Evolutionary conservation across 2,888 invertebrate species (phyloP).

Genomic region (Amphimallon solstitiale): DNA sequence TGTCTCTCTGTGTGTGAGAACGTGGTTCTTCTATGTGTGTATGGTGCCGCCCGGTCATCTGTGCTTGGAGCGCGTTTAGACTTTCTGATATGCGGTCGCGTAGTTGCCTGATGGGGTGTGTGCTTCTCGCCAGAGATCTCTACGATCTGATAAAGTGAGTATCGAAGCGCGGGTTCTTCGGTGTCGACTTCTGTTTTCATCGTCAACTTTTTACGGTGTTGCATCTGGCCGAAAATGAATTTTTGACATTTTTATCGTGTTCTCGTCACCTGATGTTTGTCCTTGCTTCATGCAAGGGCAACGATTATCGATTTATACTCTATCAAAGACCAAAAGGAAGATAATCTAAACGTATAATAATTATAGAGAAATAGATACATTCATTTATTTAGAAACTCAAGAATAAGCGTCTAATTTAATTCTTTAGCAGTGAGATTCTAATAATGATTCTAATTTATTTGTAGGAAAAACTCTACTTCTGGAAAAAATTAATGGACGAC

Average conservation of each 20-base stretch:
- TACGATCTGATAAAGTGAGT: conserved; percentile 7
- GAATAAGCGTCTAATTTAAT: too few species aligned
- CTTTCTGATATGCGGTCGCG: background rate
- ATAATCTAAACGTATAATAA: too few species aligned
- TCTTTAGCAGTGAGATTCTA: too few species aligned
- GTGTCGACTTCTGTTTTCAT: background rate
- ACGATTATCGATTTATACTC: too few species aligned
- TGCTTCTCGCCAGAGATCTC: conserved; percentile 5
- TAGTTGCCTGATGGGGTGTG: background rate
- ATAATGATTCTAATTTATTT: too few species aligned
- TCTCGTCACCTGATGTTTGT: background rate
- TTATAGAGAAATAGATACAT: too few species aligned
- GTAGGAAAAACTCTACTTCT: too few species aligned
- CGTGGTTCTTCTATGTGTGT: background rate
- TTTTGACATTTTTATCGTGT: conserved; percentile 37
- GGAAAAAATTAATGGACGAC: too few species aligned
- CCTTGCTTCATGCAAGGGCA: background rate
- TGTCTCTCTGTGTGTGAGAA: too few species aligned
- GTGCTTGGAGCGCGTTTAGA: background rate
- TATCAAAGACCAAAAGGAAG: too few species aligned
- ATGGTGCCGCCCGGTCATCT: too few species aligned
- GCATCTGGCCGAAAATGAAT: conserved; percentile 32
- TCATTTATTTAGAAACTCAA: too few species aligned
- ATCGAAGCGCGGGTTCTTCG: background rate
- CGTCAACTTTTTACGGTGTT: conserved; percentile 27